Evolutionary conservation across 2,888 invertebrate genomes (phyloP).

Genomic region (Parnassius mnemosyne): DNA sequence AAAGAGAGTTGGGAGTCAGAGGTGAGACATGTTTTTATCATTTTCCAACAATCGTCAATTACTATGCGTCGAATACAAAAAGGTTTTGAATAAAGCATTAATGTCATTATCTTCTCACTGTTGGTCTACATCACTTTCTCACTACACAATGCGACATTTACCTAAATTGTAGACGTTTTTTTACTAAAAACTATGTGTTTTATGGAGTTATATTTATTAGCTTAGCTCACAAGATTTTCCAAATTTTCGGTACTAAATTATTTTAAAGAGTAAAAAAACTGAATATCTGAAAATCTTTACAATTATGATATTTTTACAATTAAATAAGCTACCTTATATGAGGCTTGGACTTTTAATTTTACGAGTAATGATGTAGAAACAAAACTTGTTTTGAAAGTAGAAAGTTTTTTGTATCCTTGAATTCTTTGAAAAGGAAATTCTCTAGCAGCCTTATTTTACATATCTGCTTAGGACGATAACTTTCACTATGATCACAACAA

Average conservation of each 20-base stretch:
- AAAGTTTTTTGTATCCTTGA: conserved; percentile 14
- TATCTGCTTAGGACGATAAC: conserved; percentile 29
- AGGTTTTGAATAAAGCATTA: conserved; percentile 43
- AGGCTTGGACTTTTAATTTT: no score
- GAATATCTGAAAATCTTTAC: no score
- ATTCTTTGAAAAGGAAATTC: conserved; percentile 16
- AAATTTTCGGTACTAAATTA: no score
- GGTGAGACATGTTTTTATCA: conserved; percentile 53
- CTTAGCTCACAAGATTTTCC: no score
- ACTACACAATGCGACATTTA: conserved; percentile 32
- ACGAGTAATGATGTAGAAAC: no score
- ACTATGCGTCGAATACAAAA: conserved; percentile 50
- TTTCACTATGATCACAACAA: conserved; percentile 41
- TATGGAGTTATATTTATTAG: no score
- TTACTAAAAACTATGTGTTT: no score
- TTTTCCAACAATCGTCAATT: conserved; percentile 33
- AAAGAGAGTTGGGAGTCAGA: conserved; percentile 76
- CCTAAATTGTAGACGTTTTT: neutral
- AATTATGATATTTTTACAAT: no score
- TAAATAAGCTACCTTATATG: no score
- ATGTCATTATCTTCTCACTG: conserved; percentile 52
- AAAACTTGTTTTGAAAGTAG: neutral
- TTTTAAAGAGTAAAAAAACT: no score
- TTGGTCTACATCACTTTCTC: conserved; percentile 51
- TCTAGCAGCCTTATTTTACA: conserved; percentile 1